phyloP scores from a whole-genome alignment of 1,140 invertebrate species.

The Drosophila varians region DNA sequence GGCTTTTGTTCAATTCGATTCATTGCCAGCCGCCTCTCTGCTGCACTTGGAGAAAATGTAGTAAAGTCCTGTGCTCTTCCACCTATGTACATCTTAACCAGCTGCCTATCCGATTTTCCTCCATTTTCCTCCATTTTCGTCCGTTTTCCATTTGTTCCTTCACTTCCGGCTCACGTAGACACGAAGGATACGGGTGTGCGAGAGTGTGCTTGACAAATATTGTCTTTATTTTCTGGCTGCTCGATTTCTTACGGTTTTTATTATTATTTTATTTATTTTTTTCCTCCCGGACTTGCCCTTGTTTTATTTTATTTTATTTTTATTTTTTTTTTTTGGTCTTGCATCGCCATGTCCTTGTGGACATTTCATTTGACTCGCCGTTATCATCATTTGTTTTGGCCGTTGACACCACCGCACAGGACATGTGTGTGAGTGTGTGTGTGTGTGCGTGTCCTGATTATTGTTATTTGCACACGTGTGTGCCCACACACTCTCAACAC shows the following conservation, averaged over 20 bases:
- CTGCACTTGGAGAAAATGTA: neutral
- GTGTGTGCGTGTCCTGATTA: slow-evolving; percentile 32
- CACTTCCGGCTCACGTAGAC: slow-evolving; percentile 10
- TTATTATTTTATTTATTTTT: slow-evolving; percentile 48
- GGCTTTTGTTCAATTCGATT: slow-evolving; percentile 25
- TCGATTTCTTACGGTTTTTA: slow-evolving; percentile 61
- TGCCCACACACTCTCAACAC: no score
- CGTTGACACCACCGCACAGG: slow-evolving; percentile 61
- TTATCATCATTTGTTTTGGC: slow-evolving; percentile 78
- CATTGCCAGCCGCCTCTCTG: neutral
- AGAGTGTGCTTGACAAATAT: slow-evolving; percentile 58
- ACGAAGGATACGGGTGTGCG: slow-evolving; percentile 1
- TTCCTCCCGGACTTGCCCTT: neutral
- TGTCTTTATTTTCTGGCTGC: slow-evolving; percentile 64
- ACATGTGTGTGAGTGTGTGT: neutral
- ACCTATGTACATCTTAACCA: no score
- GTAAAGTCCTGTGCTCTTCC: no score
- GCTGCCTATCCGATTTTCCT: no score
- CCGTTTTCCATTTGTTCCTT: slow-evolving; percentile 10
- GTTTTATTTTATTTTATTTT: neutral
- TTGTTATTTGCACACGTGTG: slow-evolving; percentile 65
- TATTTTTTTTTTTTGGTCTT: slow-evolving; percentile 6
- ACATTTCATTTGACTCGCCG: slow-evolving; percentile 73
- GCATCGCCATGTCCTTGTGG: slow-evolving; percentile 29
- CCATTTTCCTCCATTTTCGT: slow-evolving; percentile 3